These are phyloP conservation scores for Rhinoptilus africanus DNA, from an alignment of 2,113 vertebrate species.

Conservation along the genomic window DNA sequence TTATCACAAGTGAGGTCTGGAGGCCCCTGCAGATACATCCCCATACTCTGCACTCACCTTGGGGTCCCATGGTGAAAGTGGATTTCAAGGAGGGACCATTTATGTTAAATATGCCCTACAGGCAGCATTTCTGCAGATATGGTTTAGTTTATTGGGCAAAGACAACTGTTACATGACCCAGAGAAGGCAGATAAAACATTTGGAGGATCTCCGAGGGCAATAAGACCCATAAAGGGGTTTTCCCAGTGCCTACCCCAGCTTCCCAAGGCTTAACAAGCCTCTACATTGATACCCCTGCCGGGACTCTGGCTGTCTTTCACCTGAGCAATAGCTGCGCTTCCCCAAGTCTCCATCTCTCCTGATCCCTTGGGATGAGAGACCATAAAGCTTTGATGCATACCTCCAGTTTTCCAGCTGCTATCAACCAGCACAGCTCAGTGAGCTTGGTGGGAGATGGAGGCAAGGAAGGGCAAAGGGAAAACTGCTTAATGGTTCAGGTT, in stretches of 20 bases:
- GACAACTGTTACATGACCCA: background rate
- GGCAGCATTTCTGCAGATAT: background rate
- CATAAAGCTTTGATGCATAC: too few species aligned
- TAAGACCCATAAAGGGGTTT: background rate
- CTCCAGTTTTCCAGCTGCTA: background rate
- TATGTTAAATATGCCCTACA: accelerated
- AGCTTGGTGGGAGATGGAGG: background rate
- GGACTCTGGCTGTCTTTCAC: background rate
- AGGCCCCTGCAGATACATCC: background rate
- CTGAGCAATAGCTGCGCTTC: background rate
- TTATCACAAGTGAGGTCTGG: background rate
- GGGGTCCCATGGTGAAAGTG: background rate
- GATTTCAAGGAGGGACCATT: background rate
- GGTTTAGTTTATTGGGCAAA: accelerated
- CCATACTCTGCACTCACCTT: background rate
- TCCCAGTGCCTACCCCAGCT: background rate
- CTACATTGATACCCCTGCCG: background rate
- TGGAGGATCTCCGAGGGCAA: background rate
- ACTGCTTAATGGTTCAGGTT: background rate
- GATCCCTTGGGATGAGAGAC: background rate
- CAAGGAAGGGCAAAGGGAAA: background rate
- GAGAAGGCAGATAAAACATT: background rate
- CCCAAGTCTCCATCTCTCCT: background rate
- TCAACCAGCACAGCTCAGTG: background rate
- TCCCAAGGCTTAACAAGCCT: background rate